A percentile compares a stretch with the other conserved stretches of the same genome.
Conservation (phyloP, 2,888 invertebrate genomes). For the Priocnemis perturbator region DNA sequence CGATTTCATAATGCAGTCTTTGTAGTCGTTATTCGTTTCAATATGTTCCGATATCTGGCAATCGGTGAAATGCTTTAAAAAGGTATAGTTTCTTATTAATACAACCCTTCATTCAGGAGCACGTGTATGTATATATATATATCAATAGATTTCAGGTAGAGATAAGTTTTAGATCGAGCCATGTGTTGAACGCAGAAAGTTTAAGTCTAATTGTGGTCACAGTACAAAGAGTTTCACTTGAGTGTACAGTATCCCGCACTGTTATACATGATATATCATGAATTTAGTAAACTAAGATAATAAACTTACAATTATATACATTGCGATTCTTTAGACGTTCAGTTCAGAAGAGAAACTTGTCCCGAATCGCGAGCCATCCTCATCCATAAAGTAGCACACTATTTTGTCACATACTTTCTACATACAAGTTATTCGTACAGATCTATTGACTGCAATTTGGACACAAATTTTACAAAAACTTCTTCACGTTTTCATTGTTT, state of each 20-base stretch:
- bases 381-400: constrained; percentile 25
- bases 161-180: too few relatives aligned
- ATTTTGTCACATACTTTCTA: constrained; percentile 41
- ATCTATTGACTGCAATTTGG: constrained; percentile 3
- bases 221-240: too few relatives aligned
- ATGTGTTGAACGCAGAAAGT: too few relatives aligned
- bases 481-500: constrained; percentile 64
- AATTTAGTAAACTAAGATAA: constrained; percentile 29
- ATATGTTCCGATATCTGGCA: constrained; percentile 11
- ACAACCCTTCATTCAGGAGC: constrained; percentile 3
- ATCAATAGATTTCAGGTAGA: too few relatives aligned
- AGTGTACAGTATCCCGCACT: too few relatives aligned
- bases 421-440: constrained; percentile 15
- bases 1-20: constrained; percentile 38
- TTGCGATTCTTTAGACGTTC: neutral
- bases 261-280: constrained; percentile 35
- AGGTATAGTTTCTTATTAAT: constrained; percentile 6
- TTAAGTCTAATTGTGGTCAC: too few relatives aligned
- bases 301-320: constrained; percentile 44
- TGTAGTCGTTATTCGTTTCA: constrained; percentile 20
- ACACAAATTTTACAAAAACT: constrained; percentile 20
- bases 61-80: neutral
- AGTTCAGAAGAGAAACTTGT: too few relatives aligned
- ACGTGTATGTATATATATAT: constrained; percentile 1
- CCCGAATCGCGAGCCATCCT: too few relatives aligned